Base-by-base conservation (phyloP, 2,888 invertebrate species). In the Plusia festucae region DNA sequence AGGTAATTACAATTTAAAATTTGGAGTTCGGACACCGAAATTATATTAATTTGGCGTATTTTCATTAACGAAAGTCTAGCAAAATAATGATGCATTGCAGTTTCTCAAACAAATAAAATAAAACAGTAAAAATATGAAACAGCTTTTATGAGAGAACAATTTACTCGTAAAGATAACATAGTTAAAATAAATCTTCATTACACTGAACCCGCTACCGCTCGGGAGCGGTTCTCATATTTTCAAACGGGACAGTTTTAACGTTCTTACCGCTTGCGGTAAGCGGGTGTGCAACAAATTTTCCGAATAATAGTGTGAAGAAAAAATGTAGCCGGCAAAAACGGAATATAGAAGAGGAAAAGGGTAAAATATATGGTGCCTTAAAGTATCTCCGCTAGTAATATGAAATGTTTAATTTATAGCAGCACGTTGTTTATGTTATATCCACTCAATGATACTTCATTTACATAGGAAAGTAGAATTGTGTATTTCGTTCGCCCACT, bases 121-220 rank as follows among this genome's bases (percentile, higher is more conserved):
- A 69, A 66, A 60, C 27, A 58, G 68, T 69, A 70, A 73, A 79
- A 81, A 78, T 73, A 70, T 67, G 60, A 76, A 79, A 65, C 34
- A 66, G 60, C 64, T 72, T 76, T 75, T 72, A 79, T 68, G 76
- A 68, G 80, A 76, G 85, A 83, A 83, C 82, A 85, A 85, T 88
- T 87, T 85, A 82, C 81, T 84, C 76, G 66, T 82, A 80, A 85
- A 85, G 83, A 87, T 85, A 83, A 81, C 76, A 81, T 87, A 89
- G 89, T 89, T 88, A 85, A 87, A 88, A 91, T 93, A 92, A 92
- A 92, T 93, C 91, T 91, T 92, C 88, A 91, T 93, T 92, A 91
- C 84, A 81, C 84, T 88, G 89, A 90, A 88, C 86, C 89, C 79
- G 78, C n/a, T n/a, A n/a, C n/a, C n/a, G n/a, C n/a, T n/a, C n/a